Base-by-base conservation (phyloP, 2,797 vertebrate genomes). In the Parotocinclus haroldoi region DNA sequence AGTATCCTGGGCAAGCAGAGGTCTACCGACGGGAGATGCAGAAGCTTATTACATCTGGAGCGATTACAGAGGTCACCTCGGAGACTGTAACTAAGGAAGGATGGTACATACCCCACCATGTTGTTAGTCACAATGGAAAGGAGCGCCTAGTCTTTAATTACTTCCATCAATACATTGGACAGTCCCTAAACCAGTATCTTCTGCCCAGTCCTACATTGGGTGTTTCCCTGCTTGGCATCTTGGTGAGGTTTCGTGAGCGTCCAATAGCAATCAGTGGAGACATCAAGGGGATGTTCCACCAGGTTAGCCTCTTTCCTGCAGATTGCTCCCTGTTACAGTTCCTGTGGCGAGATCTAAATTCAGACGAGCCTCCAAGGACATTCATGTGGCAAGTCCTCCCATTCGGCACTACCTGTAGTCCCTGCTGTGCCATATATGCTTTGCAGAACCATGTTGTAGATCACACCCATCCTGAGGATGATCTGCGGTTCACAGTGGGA, bases 101-200 rank as follows among this genome's bases (percentile, higher is more conserved):
- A 4, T 57, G 63, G 63, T 56, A 56, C 7, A 66, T 66, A 9
- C 42, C 53, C 13, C 56, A 58, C 10, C 51, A 54, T 36, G 7
- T 54, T 10, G 51, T 54, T 1, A 27, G 10, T 13, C 51, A 54
- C 10, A 54, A 54, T 36, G 51, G 51, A 18, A 54, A 27, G 11
- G 18, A 27, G 8, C 18, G 51, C 2, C 17, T 53, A 10, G 51
- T 9, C 17, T 53, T 53, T 10, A 18, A 53, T 27, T 53, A 14
- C 16, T 50, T 14, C 7, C 16, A 14, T 10, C 16, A 14, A 17
- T 50, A 50, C 49, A 3, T 14, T 14, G 13, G 45, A 7, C 9
- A 46, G 45, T 9, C 9, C 11, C 45, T 46, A 11, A 46, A 46
- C 13, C 13, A 46, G 12, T 9, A 13, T 10, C 45, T 46, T 11